Evolutionary conservation across 2,888 invertebrate genomes (phyloP).

Genomic region (Agrochola lota): DNA sequence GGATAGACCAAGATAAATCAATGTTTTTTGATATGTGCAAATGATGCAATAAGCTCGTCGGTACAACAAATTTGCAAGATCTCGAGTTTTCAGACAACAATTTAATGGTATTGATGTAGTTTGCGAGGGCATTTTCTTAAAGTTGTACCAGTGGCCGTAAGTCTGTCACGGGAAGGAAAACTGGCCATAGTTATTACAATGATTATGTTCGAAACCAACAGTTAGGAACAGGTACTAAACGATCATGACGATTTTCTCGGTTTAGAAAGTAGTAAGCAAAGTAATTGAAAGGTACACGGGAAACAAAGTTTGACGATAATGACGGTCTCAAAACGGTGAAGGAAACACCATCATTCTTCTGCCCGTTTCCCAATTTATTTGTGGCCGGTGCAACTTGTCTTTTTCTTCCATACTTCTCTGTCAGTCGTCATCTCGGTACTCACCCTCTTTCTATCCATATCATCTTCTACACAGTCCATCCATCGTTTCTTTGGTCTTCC

Average conservation of each 20-base stretch:
- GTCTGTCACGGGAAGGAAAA: conserved; percentile 4
- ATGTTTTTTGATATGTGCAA: not conserved
- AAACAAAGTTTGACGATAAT: conserved; percentile 4
- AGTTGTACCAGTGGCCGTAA: not conserved
- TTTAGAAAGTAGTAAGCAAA: conserved; percentile 29
- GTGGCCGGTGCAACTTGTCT: no score
- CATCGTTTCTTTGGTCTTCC: no score
- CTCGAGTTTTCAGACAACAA: not conserved
- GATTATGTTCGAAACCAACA: conserved; percentile 23
- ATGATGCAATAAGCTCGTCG: not conserved
- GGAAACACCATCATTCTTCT: no score
- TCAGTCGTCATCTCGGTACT: no score
- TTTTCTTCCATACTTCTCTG: no score
- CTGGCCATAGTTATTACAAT: conserved; percentile 28
- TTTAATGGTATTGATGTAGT: not conserved
- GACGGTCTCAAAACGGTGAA: not conserved
- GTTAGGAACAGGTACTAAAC: conserved; percentile 29
- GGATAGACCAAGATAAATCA: not conserved
- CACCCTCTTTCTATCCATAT: no score
- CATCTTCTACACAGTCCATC: no score
- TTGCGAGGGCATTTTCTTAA: not conserved
- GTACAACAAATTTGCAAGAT: not conserved
- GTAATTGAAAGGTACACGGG: not conserved
- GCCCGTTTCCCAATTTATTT: no score
- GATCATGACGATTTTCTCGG: conserved; percentile 16